Percentiles rank a stretch among this genome's conserved stretches.
Evolutionary conservation across 2,113 vertebrate species (phyloP).

Genomic region (Mirza zaza): DNA sequence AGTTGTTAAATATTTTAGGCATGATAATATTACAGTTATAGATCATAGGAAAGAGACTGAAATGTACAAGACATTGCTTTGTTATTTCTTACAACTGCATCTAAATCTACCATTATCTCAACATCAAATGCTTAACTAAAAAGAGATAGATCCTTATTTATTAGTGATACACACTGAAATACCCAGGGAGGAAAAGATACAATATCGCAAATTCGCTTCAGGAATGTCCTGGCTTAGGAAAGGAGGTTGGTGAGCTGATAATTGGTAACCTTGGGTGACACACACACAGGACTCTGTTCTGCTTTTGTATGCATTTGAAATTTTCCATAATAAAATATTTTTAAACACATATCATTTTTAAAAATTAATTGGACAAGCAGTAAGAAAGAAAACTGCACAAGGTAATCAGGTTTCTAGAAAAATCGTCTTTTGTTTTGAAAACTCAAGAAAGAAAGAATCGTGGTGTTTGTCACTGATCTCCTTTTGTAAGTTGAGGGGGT

Average conservation of each 20-base stretch:
- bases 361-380: background rate
- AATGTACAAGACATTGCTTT: background rate
- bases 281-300: background rate
- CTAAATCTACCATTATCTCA: background rate
- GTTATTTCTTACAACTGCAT: background rate
- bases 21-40: background rate
- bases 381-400: background rate
- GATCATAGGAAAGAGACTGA: no score
- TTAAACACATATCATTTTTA: background rate
- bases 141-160: background rate
- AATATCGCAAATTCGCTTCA: background rate
- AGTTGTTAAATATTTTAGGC: background rate
- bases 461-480: background rate
- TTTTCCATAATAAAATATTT: background rate
- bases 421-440: background rate
- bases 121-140: background rate
- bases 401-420: background rate
- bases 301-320: background rate
- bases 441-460: background rate
- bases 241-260: background rate
- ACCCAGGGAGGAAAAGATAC: background rate
- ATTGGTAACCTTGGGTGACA: fast-evolving
- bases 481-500: background rate
- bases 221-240: background rate
- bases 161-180: background rate